Evolutionary conservation across 1,140 invertebrate species (phyloP).

Genomic region (Danaus melanippus): DNA sequence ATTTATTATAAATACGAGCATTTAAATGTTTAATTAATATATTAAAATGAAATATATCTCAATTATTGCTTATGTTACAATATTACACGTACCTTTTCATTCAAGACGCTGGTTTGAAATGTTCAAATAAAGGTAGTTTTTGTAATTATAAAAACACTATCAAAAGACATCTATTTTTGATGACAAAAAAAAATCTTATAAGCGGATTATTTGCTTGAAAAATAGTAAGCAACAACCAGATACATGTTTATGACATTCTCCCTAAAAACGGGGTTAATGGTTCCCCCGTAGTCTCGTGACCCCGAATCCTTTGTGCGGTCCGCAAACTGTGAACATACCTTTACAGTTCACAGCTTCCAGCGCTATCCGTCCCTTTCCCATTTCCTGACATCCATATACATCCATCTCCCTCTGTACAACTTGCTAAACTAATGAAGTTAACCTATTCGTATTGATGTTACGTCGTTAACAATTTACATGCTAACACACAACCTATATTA

Average conservation of each 20-base stretch:
- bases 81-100: too few species aligned
- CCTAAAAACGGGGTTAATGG: conserved; percentile 26
- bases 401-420: conserved; percentile 11
- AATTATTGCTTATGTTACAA: too few species aligned
- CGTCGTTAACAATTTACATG: conserved; percentile 9
- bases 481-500: too few species aligned
- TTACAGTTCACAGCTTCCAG: conserved; percentile 30
- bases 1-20: conserved; percentile 4
- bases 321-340: conserved; percentile 47
- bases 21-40: background rate
- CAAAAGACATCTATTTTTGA: too few species aligned
- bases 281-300: conserved; percentile 19
- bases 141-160: too few species aligned
- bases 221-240: too few species aligned
- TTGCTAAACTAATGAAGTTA: conserved; percentile 22
- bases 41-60: background rate
- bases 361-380: conserved; percentile 4
- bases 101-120: too few species aligned
- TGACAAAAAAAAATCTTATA: too few species aligned
- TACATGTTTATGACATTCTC: conserved; percentile 5
- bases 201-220: too few species aligned
- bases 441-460: conserved; percentile 6
- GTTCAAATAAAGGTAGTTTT: too few species aligned
- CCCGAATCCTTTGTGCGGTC: conserved; percentile 44
- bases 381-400: conserved; percentile 2